phyloP scores from a whole-genome alignment of 2,888 invertebrate species.

The Gortyna flavago region DNA sequence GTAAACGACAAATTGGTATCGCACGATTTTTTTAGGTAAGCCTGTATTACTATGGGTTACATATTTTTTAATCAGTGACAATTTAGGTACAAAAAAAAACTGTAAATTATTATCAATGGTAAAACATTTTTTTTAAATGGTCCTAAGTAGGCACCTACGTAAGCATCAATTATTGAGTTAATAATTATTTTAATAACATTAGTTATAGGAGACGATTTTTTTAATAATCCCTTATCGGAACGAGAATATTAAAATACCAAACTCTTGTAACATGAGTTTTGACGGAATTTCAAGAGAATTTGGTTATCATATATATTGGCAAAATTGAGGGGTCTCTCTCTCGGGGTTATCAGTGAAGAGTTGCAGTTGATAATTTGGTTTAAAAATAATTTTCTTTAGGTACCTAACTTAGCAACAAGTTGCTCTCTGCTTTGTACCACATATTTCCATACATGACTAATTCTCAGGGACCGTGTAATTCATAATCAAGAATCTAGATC shows the following conservation, averaged over 20 bases:
- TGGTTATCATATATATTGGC: not conserved
- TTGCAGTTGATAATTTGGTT: not conserved
- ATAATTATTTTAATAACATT: not conserved
- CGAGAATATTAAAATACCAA: not conserved
- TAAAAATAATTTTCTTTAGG: not conserved
- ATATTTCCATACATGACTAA: slow-evolving; percentile 35
- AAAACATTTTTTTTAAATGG: not conserved
- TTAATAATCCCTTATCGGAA: no score
- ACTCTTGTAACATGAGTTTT: not conserved
- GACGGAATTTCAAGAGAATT: not conserved
- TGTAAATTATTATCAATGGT: not conserved
- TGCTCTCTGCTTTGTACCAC: not conserved
- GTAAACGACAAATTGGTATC: not conserved
- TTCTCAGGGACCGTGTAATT: slow-evolving; percentile 27
- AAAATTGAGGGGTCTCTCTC: no score
- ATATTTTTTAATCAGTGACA: not conserved
- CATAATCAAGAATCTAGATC: slow-evolving; percentile 49
- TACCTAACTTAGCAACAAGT: no score
- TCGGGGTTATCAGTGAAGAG: no score
- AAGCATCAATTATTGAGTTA: not conserved
- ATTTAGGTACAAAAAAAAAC: not conserved
- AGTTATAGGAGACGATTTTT: no score
- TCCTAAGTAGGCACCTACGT: no score
- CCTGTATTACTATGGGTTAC: not conserved
- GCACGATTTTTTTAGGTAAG: not conserved